Conservation (phyloP, 1,140 invertebrate species). For the Ceratosolen solmsi region DNA sequence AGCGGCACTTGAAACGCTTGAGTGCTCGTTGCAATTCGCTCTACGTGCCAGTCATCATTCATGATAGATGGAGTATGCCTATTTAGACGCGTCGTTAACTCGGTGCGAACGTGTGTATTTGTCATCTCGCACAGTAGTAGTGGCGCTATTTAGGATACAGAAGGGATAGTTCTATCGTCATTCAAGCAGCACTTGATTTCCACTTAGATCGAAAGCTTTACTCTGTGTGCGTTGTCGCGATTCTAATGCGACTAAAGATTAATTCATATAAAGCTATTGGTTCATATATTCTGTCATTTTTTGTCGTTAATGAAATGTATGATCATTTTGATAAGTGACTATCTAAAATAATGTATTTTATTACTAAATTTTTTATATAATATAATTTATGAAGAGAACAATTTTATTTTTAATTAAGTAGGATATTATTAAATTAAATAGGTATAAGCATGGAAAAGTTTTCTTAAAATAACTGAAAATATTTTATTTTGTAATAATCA, state of each 20-base stretch:
- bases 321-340: neutral
- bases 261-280: neutral
- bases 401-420: too few relatives aligned
- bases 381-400: too few relatives aligned
- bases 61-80: constrained; percentile 64
- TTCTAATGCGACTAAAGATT: neutral
- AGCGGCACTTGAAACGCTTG: constrained; percentile 32
- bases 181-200: constrained; percentile 49
- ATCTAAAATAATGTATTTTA: neutral
- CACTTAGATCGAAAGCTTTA: constrained; percentile 37
- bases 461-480: too few relatives aligned
- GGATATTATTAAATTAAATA: too few relatives aligned
- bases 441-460: too few relatives aligned
- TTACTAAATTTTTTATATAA: neutral
- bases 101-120: constrained; percentile 52
- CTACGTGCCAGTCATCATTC: constrained; percentile 56
- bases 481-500: too few relatives aligned
- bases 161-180: constrained; percentile 41
- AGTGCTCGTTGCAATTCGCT: constrained; percentile 7
- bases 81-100: constrained; percentile 58
- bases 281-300: neutral
- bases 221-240: neutral
- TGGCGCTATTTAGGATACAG: constrained; percentile 28
- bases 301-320: neutral
- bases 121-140: constrained; percentile 42